phyloP scores from a whole-genome alignment of 2,113 vertebrate genomes.

The Oxygymnocypris stewartii region DNA sequence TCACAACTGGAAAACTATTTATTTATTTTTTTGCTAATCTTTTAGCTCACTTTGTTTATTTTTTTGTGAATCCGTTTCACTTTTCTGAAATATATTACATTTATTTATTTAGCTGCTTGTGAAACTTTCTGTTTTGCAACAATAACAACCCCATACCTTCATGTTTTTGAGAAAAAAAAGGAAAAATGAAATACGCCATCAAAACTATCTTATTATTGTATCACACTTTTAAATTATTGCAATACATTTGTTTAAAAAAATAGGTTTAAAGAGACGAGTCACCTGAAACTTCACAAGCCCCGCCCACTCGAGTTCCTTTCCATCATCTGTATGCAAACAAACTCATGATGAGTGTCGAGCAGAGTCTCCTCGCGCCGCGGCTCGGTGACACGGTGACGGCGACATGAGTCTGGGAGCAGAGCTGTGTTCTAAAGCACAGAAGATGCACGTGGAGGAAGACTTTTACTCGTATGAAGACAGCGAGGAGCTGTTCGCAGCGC shows the following conservation, averaged over 20 bases:
- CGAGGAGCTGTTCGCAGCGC: constrained; percentile 69
- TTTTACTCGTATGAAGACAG: constrained; percentile 72
- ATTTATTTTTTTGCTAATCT: background rate
- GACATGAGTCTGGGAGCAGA: constrained; percentile 67
- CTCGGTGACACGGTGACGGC: background rate
- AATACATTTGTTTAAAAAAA: background rate
- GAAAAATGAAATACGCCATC: background rate
- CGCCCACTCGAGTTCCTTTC: constrained; percentile 10
- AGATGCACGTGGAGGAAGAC: constrained; percentile 68
- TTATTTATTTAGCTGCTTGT: background rate
- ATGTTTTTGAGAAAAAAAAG: background rate
- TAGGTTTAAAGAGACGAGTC: background rate
- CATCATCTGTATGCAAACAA: background rate
- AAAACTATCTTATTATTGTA: background rate
- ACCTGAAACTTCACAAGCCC: constrained; percentile 32
- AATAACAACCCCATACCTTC: background rate
- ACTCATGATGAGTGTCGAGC: background rate
- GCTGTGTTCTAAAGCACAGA: constrained; percentile 65
- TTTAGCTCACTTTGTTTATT: background rate
- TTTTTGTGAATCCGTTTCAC: background rate
- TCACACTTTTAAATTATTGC: background rate
- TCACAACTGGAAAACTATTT: background rate
- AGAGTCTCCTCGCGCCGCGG: background rate
- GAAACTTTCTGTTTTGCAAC: background rate
- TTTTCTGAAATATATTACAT: background rate